A percentile compares a stretch with the other conserved stretches of the same genome.
These are phyloP conservation scores for Nowickia ferox DNA, from an alignment of 2,888 invertebrate species.

Conservation along the genomic window DNA sequence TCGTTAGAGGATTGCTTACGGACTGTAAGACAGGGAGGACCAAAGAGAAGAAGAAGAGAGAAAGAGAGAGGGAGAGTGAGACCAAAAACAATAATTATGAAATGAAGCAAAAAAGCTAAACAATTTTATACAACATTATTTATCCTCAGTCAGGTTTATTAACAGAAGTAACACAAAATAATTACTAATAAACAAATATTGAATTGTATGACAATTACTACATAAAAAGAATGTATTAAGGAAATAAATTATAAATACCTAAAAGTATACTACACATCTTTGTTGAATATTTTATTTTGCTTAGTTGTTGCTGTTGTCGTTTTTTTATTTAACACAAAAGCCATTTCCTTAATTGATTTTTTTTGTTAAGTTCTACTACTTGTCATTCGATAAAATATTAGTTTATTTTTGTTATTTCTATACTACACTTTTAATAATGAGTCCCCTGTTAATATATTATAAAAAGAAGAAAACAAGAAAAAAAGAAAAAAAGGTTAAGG, in stretches of 20 bases:
- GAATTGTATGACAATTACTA: neutral
- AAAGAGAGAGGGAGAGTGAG: too few relatives aligned
- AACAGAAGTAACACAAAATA: constrained; percentile 17
- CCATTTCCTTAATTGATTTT: constrained; percentile 68
- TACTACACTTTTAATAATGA: constrained; percentile 63
- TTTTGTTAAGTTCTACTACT: constrained; percentile 1
- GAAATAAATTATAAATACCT: constrained; percentile 16
- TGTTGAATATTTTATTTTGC: neutral
- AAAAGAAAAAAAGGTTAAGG: constrained; percentile 48
- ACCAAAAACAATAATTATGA: constrained; percentile 23
- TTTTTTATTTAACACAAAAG: constrained; percentile 52
- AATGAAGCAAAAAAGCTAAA: constrained; percentile 4
- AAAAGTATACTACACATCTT: constrained; percentile 3
- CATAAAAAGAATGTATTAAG: neutral
- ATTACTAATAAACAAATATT: constrained; percentile 52
- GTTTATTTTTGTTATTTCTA: constrained; percentile 39
- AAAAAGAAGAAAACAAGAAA: neutral
- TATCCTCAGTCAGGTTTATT: constrained; percentile 11
- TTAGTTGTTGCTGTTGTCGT: neutral
- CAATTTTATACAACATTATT: constrained; percentile 5
- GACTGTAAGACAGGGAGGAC: neutral
- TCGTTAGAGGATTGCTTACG: neutral
- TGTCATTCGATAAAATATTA: constrained; percentile 67
- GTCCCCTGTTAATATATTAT: constrained; percentile 69
- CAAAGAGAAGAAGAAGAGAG: neutral